A percentile compares a stretch with the other conserved stretches of the same genome.
Conservation (phyloP, 2,113 vertebrate genomes). For the Chaetorhynchus papuensis region DNA sequence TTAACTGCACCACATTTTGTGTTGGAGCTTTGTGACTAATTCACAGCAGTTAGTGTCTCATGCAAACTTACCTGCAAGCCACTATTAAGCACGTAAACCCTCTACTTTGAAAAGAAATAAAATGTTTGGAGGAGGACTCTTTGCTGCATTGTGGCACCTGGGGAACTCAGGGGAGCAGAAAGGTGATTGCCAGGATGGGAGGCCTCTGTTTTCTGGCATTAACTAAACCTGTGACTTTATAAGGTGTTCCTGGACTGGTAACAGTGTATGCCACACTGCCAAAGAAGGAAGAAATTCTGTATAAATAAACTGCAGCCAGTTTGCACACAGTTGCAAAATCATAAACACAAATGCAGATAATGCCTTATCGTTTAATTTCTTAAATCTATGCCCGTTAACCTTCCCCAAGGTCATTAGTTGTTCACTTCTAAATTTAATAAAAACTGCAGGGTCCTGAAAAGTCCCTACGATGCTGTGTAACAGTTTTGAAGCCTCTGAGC, state of each 20-base stretch:
- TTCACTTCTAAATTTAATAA: neutral
- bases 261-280: neutral
- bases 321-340: neutral
- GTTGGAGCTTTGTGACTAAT: neutral
- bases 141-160: neutral
- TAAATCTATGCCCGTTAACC: neutral
- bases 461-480: accelerated
- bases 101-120: neutral
- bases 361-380: neutral
- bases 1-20: neutral
- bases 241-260: neutral
- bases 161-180: neutral
- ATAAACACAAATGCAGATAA: neutral
- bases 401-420: neutral
- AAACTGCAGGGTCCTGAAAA: neutral
- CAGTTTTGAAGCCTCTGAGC: neutral
- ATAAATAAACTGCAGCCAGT: neutral
- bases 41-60: neutral
- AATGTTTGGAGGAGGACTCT: neutral
- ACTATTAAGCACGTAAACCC: neutral
- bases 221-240: neutral
- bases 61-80: neutral
- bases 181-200: neutral
- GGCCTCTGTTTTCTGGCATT: neutral
- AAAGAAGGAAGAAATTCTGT: neutral